Conservation (phyloP, 2,113 vertebrate genomes). For the Hylia prasina region DNA sequence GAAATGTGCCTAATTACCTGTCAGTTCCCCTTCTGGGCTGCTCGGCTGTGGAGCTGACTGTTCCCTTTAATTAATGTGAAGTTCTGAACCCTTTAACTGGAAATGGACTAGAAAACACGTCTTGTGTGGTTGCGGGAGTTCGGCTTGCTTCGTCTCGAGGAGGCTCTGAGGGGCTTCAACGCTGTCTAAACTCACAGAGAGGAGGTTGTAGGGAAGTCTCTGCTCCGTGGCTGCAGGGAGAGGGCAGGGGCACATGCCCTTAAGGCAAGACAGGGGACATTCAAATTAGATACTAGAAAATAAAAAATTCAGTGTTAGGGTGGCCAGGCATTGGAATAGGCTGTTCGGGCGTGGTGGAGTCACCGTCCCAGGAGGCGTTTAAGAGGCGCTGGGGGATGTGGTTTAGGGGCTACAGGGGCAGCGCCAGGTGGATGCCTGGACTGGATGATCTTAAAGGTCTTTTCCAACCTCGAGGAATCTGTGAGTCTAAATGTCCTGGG, state of each 20-base stretch:
- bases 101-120: background rate
- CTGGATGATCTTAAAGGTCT: background rate
- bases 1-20: background rate
- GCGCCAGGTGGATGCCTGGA: no score
- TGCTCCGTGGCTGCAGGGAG: background rate
- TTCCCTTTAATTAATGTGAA: background rate
- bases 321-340: no score
- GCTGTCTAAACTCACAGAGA: background rate
- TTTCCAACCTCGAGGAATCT: background rate
- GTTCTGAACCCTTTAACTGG: background rate
- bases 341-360: no score
- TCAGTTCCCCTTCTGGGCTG: background rate
- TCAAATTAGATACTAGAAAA: background rate
- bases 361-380: background rate
- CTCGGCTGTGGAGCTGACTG: background rate
- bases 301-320: background rate
- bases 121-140: background rate
- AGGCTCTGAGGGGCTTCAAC: fast-evolving
- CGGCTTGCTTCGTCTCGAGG: background rate
- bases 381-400: background rate
- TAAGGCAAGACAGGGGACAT: no score
- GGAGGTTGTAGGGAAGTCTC: background rate
- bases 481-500: background rate
- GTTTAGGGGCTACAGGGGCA: background rate
- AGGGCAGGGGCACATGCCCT: no score